phyloP scores from a whole-genome alignment of 2,797 vertebrate species.

The Sylvilagus floridanus region DNA sequence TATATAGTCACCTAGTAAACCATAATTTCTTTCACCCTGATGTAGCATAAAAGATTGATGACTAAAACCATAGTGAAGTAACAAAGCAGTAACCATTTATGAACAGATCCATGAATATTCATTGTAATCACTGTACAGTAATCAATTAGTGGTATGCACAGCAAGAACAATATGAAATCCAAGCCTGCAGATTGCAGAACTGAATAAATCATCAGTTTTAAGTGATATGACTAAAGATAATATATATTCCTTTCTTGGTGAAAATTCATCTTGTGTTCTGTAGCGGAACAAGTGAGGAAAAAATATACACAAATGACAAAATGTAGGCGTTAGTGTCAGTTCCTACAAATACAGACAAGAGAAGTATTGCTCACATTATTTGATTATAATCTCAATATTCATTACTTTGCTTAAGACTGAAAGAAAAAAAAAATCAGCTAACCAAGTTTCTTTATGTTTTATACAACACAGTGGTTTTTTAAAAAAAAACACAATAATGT shows the following conservation, averaged over 20 bases:
- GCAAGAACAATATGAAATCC: constrained; percentile 71
- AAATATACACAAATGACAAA: constrained; percentile 38
- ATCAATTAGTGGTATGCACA: constrained; percentile 72
- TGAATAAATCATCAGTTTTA: constrained; percentile 77
- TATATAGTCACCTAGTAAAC: not conserved
- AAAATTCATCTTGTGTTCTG: constrained; percentile 57
- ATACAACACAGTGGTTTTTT: not conserved
- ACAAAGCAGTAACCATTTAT: constrained; percentile 51
- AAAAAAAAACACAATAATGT: not conserved
- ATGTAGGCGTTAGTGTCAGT: constrained; percentile 56
- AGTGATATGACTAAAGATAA: constrained; percentile 72
- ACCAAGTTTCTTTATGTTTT: constrained; percentile 64
- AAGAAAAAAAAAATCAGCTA: constrained; percentile 52
- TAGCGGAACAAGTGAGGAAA: constrained; percentile 41
- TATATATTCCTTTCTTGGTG: constrained; percentile 64
- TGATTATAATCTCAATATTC: constrained; percentile 34
- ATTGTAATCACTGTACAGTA: constrained; percentile 69
- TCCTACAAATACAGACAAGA: constrained; percentile 67
- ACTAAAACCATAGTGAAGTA: constrained; percentile 9
- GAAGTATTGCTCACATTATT: constrained; percentile 59
- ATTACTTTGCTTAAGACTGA: constrained; percentile 56
- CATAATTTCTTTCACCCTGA: constrained; percentile 19
- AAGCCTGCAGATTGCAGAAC: constrained; percentile 61
- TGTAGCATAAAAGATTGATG: constrained; percentile 40
- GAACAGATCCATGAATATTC: constrained; percentile 75